Conservation (phyloP, 2,113 vertebrate species). For the Bungarus multicinctus region DNA sequence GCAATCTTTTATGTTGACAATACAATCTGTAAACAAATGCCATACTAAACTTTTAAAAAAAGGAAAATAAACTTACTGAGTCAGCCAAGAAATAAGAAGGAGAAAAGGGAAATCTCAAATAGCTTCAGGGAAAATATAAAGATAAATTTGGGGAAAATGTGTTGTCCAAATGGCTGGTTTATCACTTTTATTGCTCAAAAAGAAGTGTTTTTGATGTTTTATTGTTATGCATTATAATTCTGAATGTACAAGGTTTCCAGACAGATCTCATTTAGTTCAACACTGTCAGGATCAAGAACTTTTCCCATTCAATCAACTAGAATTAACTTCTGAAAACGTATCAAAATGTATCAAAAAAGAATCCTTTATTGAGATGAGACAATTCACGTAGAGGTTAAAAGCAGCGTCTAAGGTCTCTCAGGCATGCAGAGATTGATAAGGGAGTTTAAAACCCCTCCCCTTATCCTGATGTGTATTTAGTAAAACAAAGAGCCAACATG, state of each 20-base stretch:
- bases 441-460: too few relatives aligned
- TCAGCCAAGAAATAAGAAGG: neutral
- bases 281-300: too few relatives aligned
- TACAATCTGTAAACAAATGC: neutral
- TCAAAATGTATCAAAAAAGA: too few relatives aligned
- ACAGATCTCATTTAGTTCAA: neutral
- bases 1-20: constrained; percentile 2
- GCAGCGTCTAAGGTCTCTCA: too few relatives aligned
- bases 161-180: neutral
- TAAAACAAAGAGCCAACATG: too few relatives aligned
- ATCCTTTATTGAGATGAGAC: too few relatives aligned
- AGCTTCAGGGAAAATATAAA: neutral
- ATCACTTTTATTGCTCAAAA: neutral
- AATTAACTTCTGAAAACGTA: too few relatives aligned
- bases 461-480: too few relatives aligned
- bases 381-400: too few relatives aligned
- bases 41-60: neutral
- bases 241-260: neutral
- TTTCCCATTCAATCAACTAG: too few relatives aligned
- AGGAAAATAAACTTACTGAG: neutral
- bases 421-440: too few relatives aligned
- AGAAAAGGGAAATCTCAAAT: neutral
- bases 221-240: neutral
- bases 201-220: neutral
- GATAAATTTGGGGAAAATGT: neutral